Percentiles rank a stretch among this genome's conserved stretches.
Conservation (phyloP, 1,140 invertebrate species). For the Drosophila obscura region DNA sequence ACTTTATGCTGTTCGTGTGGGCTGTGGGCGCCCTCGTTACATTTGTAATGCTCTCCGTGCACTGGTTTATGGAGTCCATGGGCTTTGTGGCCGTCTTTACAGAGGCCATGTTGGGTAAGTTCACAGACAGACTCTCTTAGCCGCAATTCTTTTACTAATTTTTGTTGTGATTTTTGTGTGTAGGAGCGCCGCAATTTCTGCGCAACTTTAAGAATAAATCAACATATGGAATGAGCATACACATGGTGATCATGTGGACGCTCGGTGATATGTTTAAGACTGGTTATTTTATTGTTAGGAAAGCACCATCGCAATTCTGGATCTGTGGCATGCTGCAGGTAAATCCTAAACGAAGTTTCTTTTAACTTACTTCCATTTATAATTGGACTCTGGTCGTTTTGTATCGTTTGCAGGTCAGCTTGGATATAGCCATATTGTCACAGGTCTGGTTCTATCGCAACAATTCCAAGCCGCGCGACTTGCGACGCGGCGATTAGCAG, state of each 20-base stretch:
- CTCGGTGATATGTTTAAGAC: constrained; percentile 98
- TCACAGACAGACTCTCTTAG: neutral
- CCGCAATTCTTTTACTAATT: neutral
- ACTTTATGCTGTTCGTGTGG: constrained; percentile 95
- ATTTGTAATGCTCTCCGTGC: constrained; percentile 92
- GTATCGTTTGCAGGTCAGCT: constrained; percentile 66
- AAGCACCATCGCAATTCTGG: constrained; percentile 97
- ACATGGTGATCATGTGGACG: constrained; percentile 99
- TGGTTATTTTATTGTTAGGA: constrained; percentile 95
- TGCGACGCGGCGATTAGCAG: constrained; percentile 88
- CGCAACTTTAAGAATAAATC: constrained; percentile 93
- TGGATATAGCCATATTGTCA: constrained; percentile 85
- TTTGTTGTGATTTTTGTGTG: neutral
- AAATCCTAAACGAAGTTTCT: constrained; percentile 45
- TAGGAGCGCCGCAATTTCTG: constrained; percentile 93
- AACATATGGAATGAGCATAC: constrained; percentile 89
- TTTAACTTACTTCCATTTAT: too few relatives aligned
- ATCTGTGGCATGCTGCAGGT: constrained; percentile 97
- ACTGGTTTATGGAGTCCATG: constrained; percentile 93
- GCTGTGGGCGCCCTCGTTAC: constrained; percentile 92
- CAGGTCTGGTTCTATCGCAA: constrained; percentile 88
- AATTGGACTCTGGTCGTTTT: neutral
- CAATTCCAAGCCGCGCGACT: constrained; percentile 86
- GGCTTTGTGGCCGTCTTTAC: constrained; percentile 97
- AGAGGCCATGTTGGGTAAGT: constrained; percentile 95